Percentiles rank a stretch among this genome's conserved stretches.
phyloP scores from a whole-genome alignment of 2,797 vertebrate genomes.

The Graptemys geographica region DNA sequence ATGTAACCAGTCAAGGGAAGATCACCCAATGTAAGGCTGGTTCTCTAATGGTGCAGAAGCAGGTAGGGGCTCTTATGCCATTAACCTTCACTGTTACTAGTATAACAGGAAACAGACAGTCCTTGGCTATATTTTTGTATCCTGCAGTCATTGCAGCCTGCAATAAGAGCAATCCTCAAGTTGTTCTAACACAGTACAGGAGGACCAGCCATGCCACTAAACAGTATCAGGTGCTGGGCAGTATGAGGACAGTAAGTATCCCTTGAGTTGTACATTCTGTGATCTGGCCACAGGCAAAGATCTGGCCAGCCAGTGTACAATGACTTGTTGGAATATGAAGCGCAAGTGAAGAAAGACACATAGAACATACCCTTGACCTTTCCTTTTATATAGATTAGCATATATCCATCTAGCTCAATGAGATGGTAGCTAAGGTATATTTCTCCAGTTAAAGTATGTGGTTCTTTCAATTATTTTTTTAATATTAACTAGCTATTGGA shows the following conservation, averaged over 20 bases:
- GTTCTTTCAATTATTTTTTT: slow-evolving; percentile 3
- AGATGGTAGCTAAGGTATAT: not conserved
- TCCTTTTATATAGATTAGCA: not conserved
- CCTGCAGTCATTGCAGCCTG: not conserved
- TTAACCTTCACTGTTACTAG: not conserved
- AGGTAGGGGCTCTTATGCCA: not conserved
- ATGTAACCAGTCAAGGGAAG: fast-evolving
- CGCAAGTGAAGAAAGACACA: not conserved
- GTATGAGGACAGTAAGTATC: not conserved
- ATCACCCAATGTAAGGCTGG: not conserved
- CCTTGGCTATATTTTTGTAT: not conserved
- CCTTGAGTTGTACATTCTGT: not conserved
- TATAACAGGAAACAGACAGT: not conserved
- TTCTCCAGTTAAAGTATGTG: slow-evolving; percentile 25
- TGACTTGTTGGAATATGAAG: not conserved
- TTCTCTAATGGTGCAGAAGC: not conserved
- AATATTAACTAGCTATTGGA: not conserved
- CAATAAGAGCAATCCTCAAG: not conserved
- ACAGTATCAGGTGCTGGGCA: not conserved
- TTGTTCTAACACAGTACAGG: not conserved
- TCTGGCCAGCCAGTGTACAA: not conserved
- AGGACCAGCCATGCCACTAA: fast-evolving
- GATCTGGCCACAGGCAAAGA: not conserved
- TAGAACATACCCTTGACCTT: not conserved
- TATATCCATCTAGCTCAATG: not conserved